These are phyloP conservation scores for Clarias fuscus DNA, from an alignment of 2,797 vertebrate genomes.

Conservation along the genomic window DNA sequence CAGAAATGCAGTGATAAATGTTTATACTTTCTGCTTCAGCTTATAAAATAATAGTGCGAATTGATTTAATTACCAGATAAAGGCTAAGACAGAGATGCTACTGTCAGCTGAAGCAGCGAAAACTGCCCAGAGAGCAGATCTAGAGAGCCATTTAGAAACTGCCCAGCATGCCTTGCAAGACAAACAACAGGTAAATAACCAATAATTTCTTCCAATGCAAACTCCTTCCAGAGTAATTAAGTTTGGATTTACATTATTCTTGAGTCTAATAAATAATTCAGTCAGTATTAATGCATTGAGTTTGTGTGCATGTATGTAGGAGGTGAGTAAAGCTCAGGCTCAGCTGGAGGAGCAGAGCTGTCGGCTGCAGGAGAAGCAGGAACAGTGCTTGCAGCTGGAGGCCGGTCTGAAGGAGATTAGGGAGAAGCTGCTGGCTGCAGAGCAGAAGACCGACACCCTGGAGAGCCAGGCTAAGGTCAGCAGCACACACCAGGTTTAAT, in stretches of 20 bases:
- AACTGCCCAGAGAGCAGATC: conserved; percentile 89
- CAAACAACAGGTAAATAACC: conserved; percentile 86
- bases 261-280: not conserved
- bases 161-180: conserved; percentile 95
- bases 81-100: conserved; percentile 95
- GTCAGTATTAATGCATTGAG: not conserved
- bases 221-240: not conserved
- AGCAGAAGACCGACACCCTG: conserved; percentile 85
- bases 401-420: conserved; percentile 84
- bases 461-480: conserved; percentile 86
- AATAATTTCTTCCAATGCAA: not conserved
- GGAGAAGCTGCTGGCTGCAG: conserved; percentile 85
- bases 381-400: conserved; percentile 86
- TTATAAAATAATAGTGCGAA: not conserved
- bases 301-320: conserved; percentile 69
- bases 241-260: not conserved
- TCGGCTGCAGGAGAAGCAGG: conserved; percentile 86
- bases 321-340: conserved; percentile 84
- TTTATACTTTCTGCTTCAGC: not conserved
- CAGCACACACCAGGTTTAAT: not conserved
- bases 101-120: conserved; percentile 94
- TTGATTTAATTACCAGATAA: conserved; percentile 76
- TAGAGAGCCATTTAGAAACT: conserved; percentile 94
- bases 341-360: conserved; percentile 82
- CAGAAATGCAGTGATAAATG: not conserved